A percentile compares a stretch with the other conserved stretches of the same genome.
Conservation (phyloP, 2,113 vertebrate genomes). For the Chionomys nivalis region DNA sequence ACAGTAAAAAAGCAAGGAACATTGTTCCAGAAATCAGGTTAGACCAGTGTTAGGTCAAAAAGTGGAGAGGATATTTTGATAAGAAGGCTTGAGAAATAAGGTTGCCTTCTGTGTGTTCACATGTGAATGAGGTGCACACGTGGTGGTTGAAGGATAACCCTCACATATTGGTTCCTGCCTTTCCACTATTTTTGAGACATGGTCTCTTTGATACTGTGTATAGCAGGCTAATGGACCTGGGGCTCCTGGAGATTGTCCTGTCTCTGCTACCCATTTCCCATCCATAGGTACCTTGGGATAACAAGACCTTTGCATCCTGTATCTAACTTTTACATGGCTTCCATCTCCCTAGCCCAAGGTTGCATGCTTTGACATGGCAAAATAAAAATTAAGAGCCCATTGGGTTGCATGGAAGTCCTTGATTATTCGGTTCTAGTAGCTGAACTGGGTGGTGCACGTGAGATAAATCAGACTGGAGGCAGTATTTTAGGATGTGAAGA, state of each 20-base stretch:
- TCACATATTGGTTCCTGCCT: not conserved
- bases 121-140: not conserved
- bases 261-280: not conserved
- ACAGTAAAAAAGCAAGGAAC: not conserved
- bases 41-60: not conserved
- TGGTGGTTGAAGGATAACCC: too few relatives aligned
- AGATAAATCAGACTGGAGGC: not conserved
- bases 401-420: not conserved
- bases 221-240: not conserved
- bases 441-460: not conserved
- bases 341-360: not conserved
- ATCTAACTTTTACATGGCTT: not conserved
- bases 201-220: not conserved
- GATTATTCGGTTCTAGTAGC: not conserved
- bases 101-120: not conserved
- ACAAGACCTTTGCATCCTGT: too few relatives aligned
- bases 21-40: not conserved
- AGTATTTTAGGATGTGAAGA: not conserved
- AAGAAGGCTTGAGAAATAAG: not conserved
- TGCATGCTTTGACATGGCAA: not conserved
- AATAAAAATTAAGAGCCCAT: not conserved
- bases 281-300: not conserved
- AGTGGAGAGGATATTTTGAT: not conserved
- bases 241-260: not conserved
- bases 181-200: not conserved